Percentiles rank a stretch among this genome's conserved stretches.
Evolutionary conservation across 2,113 vertebrate species (phyloP).

Genomic region (Herpetotheres cachinnans): DNA sequence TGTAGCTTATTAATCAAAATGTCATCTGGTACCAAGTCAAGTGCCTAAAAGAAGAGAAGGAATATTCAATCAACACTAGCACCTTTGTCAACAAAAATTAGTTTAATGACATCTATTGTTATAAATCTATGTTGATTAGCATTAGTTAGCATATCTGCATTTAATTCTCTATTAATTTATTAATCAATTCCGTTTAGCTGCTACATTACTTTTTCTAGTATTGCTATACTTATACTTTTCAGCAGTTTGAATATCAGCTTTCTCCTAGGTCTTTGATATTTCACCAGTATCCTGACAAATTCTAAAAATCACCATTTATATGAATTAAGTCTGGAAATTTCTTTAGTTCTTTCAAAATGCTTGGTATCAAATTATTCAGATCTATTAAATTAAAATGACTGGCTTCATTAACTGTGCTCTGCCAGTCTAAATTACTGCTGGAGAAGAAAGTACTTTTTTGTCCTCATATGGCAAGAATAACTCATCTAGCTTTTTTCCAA

Average conservation of each 20-base stretch:
- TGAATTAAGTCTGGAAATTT: neutral
- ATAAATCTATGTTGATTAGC: neutral
- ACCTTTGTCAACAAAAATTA: neutral
- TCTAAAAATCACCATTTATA: neutral
- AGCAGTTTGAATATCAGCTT: neutral
- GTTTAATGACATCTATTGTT: constrained; percentile 5
- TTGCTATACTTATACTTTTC: neutral
- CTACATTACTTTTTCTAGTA: neutral
- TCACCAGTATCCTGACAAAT: neutral
- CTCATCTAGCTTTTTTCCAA: neutral
- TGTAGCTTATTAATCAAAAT: constrained; percentile 19
- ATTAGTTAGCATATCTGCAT: neutral
- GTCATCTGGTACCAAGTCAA: neutral
- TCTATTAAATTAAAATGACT: constrained; percentile 21
- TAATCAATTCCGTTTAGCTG: neutral
- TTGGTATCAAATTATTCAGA: neutral
- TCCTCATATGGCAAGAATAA: neutral
- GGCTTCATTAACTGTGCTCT: neutral
- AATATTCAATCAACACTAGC: neutral
- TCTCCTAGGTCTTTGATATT: neutral
- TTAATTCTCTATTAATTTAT: constrained; percentile 2
- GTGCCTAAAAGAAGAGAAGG: neutral
- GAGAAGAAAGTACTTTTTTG: constrained; percentile 4
- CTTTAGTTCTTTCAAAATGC: constrained; percentile 17
- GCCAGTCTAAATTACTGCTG: neutral